phyloP scores from a whole-genome alignment of 2,888 invertebrate species.

The Mantis religiosa region DNA sequence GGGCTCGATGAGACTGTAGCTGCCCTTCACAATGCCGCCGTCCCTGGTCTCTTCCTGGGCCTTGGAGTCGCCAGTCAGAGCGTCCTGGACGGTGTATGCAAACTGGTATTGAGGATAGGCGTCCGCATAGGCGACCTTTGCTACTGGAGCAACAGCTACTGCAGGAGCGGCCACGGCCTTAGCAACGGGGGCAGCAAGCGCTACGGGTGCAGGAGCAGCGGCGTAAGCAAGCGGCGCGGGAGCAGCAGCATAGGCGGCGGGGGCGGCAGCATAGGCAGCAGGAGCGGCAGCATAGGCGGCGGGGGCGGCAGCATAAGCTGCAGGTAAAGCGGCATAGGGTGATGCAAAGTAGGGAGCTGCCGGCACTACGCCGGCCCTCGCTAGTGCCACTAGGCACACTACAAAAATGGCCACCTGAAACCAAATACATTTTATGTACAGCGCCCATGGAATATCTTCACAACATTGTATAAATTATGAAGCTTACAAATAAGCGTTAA shows the following conservation, averaged over 20 bases:
- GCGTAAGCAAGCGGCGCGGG: slow-evolving; percentile 15
- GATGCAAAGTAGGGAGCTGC: not conserved
- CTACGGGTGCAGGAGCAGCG: slow-evolving; percentile 29
- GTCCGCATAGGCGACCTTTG: slow-evolving; percentile 31
- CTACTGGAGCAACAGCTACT: slow-evolving; percentile 30
- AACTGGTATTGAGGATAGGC: slow-evolving; percentile 33
- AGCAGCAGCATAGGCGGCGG: slow-evolving; percentile 5
- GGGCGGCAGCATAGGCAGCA: not conserved
- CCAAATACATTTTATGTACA: not conserved
- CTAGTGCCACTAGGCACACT: not conserved
- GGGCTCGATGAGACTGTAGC: slow-evolving; percentile 39
- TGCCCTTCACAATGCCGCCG: slow-evolving; percentile 40
- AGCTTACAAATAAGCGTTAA: no score
- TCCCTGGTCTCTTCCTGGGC: slow-evolving; percentile 38
- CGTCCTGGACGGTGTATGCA: slow-evolving; percentile 33
- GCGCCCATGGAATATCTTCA: no score
- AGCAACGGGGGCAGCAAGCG: slow-evolving; percentile 30
- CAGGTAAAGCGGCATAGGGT: not conserved
- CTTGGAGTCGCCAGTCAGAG: slow-evolving; percentile 39
- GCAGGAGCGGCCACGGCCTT: slow-evolving; percentile 19
- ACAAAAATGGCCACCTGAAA: slow-evolving; percentile 1
- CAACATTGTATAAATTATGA: no score
- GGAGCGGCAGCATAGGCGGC: slow-evolving; percentile 1
- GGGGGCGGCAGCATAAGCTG: slow-evolving; percentile 11
- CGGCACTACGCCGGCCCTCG: slow-evolving; percentile 11